Base-by-base conservation (phyloP, 1,140 invertebrate genomes). In the Scaptodrosophila lebanonensis region DNA sequence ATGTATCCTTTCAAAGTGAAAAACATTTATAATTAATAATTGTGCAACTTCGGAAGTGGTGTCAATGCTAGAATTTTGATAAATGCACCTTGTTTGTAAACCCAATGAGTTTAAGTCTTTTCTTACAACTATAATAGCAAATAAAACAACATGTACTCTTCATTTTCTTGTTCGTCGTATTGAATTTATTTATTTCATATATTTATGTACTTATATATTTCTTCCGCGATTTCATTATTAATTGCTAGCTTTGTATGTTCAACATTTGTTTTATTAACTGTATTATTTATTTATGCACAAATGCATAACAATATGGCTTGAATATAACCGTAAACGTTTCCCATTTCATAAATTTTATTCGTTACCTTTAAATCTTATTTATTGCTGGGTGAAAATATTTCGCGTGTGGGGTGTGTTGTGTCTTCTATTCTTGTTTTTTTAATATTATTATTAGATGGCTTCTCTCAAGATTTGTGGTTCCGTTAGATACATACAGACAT, bases 231-330 rank as follows among this genome's bases (percentile, higher is more conserved):
- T 65, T 50, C 56, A 39, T 53, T 63, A 49, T 68, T 79, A 79
- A 77, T 75, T 73, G 68, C 73, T 77, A 79, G 56, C 58, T 77
- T 76, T 79, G 73, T 77, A 79, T 77, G 75, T 82, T 79, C 75
- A 79, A 79, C 73, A 79, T 79, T 73, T 82, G 35, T 58, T 25
- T 58, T 61, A 38, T 76, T 66, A 79, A 79, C 73, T 79, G 73
- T 69, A 40, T 79, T 58, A 60, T 73, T 68, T 54, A 82, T 73
- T 68, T 54, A 82, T 79, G 75, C 73, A 73, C 58, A 48, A 63
- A 64, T 63, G 75, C 73, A 82, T 77, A 77, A 77, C 73, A 77
- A 77, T 77, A 82, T 79, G 73, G 73, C 73, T 66, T 82, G 69
- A 79, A 79, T 61, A 66, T 73, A 82, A 82, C 69, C 75, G 75